Evolutionary conservation across 2,797 vertebrate genomes (phyloP).

Genomic region (Lepilemur septentrionalis): DNA sequence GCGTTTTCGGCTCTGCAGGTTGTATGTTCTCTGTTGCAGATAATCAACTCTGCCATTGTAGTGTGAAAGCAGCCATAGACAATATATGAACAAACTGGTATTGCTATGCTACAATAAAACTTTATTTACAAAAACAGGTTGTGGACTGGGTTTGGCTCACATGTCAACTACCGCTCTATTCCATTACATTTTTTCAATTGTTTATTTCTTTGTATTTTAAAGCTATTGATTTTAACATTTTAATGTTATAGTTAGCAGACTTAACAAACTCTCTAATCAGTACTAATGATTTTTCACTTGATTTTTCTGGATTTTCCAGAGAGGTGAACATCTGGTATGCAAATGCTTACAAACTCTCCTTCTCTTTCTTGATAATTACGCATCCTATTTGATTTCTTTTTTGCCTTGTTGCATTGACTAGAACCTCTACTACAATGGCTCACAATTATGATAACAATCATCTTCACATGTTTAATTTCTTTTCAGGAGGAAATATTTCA

Average conservation of each 20-base stretch:
- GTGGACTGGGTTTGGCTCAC: not conserved
- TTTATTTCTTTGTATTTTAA: not conserved
- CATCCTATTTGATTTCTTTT: not conserved
- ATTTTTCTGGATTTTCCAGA: slow-evolving; percentile 1
- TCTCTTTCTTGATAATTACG: not conserved
- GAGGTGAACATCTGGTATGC: not conserved
- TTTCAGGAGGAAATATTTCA: slow-evolving; percentile 3
- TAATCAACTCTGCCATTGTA: not conserved
- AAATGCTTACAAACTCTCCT: not conserved
- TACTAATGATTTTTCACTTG: not conserved
- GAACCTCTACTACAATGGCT: not conserved
- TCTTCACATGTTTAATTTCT: not conserved
- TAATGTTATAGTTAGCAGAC: not conserved
- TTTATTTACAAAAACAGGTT: not conserved
- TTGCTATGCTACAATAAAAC: not conserved
- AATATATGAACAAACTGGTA: not conserved
- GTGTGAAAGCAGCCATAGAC: not conserved
- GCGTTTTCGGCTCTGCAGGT: not conserved
- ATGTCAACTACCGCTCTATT: not conserved
- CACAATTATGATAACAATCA: not conserved
- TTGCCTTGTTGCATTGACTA: not conserved
- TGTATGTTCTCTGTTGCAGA: not conserved
- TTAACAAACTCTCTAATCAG: slow-evolving; percentile 11
- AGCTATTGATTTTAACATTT: not conserved
- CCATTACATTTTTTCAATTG: not conserved